These are phyloP conservation scores for Antigone vipio DNA, from an alignment of 2,113 vertebrate genomes.

Conservation along the genomic window DNA sequence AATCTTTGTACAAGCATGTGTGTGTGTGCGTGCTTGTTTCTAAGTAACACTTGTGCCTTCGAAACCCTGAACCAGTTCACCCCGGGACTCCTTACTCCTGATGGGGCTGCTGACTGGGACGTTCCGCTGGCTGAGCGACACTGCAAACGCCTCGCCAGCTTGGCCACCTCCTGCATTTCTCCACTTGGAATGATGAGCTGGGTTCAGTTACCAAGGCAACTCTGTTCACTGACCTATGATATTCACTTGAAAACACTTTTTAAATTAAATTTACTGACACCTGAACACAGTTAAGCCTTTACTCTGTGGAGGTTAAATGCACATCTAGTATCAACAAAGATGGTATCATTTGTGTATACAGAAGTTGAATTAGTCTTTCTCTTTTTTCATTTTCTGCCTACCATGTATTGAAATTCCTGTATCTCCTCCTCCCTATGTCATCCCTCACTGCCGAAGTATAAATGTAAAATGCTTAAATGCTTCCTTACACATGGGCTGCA, in stretches of 20 bases:
- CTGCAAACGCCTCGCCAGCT: slow-evolving; percentile 51
- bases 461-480: neutral
- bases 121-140: slow-evolving; percentile 45
- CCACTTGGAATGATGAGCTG: neutral
- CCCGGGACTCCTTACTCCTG: neutral
- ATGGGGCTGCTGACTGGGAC: neutral
- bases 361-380: neutral
- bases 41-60: accelerated
- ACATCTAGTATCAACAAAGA: neutral
- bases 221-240: slow-evolving; percentile 51
- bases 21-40: neutral
- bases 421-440: neutral
- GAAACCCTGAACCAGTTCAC: neutral
- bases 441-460: neutral
- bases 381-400: neutral
- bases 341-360: neutral
- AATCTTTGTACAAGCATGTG: accelerated
- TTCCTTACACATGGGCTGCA: neutral
- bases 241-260: slow-evolving; percentile 16
- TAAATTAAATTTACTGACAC: slow-evolving; percentile 34
- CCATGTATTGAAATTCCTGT: neutral
- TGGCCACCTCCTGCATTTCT: slow-evolving; percentile 65
- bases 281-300: slow-evolving; percentile 4
- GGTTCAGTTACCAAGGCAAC: slow-evolving; percentile 78
- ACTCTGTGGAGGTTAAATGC: neutral